phyloP scores from a whole-genome alignment of 2,797 vertebrate species.

The Octomys mimax region DNA sequence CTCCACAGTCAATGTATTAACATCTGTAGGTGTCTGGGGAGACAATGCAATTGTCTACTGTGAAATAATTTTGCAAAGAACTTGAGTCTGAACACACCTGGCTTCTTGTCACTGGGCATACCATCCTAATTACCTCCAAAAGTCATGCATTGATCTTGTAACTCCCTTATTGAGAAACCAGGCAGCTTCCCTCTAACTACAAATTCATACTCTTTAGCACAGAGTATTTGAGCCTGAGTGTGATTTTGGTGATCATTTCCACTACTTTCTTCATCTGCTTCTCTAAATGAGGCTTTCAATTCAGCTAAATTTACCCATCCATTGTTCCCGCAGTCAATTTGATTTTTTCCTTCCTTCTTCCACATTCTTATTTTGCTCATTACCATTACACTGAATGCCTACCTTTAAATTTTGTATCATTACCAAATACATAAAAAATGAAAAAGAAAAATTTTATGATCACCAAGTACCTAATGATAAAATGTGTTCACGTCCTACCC shows the following conservation, averaged over 20 bases:
- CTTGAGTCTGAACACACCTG: slow-evolving; percentile 57
- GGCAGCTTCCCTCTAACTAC: neutral
- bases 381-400: neutral
- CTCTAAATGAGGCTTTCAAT: neutral
- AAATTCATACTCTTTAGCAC: neutral
- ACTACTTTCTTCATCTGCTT: neutral
- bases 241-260: neutral
- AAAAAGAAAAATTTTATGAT: no score
- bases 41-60: slow-evolving; percentile 54
- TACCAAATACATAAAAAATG: neutral
- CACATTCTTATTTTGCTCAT: neutral
- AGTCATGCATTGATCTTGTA: slow-evolving; percentile 63
- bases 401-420: neutral
- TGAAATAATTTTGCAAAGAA: slow-evolving; percentile 61
- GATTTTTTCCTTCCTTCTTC: neutral
- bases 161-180: slow-evolving; percentile 30
- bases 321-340: neutral
- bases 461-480: neutral
- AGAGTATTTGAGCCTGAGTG: neutral
- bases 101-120: slow-evolving; percentile 62
- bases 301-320: neutral
- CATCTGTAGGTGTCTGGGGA: slow-evolving; percentile 29
- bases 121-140: slow-evolving; percentile 67
- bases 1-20: slow-evolving; percentile 8
- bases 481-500: neutral